These are phyloP conservation scores for Heliornis fulica DNA, from an alignment of 2,113 vertebrate species.

Conservation along the genomic window DNA sequence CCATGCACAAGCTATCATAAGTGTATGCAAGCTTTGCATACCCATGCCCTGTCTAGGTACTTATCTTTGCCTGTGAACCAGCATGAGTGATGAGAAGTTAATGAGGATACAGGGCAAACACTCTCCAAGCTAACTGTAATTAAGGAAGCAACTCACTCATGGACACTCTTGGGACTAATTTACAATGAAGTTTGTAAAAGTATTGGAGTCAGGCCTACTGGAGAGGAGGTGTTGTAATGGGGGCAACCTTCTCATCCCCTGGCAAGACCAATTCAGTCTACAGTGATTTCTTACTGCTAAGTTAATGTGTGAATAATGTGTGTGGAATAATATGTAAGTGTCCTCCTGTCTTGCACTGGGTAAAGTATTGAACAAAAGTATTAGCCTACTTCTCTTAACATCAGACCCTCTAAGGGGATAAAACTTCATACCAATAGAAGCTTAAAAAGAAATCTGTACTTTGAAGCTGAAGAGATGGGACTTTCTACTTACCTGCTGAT, in stretches of 20 bases:
- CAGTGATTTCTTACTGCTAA: neutral
- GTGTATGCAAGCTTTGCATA: neutral
- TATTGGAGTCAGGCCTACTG: neutral
- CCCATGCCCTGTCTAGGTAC: neutral
- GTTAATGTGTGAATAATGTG: neutral
- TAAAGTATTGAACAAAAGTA: neutral
- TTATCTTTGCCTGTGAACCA: neutral
- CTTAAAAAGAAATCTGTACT: neutral
- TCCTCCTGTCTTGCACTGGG: neutral
- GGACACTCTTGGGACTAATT: neutral
- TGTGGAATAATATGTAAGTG: neutral
- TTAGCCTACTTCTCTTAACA: neutral
- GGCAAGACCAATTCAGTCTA: neutral
- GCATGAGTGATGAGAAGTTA: neutral
- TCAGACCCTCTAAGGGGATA: neutral
- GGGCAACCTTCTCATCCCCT: neutral
- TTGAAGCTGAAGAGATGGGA: neutral
- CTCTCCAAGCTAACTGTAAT: neutral
- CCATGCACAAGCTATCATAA: neutral
- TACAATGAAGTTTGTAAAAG: neutral
- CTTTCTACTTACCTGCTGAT: neutral
- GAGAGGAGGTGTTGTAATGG: neutral
- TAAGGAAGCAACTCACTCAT: neutral
- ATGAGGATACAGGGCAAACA: neutral
- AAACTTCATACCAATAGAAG: neutral